Evolutionary conservation across 2,888 invertebrate genomes (phyloP), one percentile per base, ranked within the genome.

Genomic region (Rotaria magnacalcarata): DNA sequence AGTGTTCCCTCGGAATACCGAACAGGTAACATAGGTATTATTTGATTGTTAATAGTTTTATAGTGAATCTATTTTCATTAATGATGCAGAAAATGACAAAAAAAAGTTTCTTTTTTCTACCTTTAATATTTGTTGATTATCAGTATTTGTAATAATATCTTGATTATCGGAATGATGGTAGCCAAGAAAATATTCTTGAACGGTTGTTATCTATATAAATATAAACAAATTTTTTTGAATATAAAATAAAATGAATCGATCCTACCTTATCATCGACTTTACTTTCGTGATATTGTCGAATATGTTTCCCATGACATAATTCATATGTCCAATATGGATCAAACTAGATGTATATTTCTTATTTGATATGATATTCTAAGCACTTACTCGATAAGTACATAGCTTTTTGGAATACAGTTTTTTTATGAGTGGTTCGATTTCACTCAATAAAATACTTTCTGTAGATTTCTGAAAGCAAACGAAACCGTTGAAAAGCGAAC

Each of bases 311-410:
- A 84, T 87, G 87, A 85, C 87, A 85, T 21, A 87, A 52, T 58
- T 87, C 85, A 52, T 87, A 87, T 27, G 85, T 84, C 87, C 87
- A 87, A 75, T 87, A 87, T n/a, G 84, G 58, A 56, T 85, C 85
- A 7, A 85, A 67, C 85, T 87, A 47, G 3, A 60, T 11, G 50
- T 34, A 50, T 50, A 50, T 11, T 50, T 14, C 1, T 50, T 8
- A 50, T 8, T 50, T 8, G 14, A 50, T 11, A 50, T 50, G 4
- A 0, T 50, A 11, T 50, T 50, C 41, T 34, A 19, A 21, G 47
- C 24, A 41, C 47, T 80, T 80, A 80, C 75, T 21, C 75, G 41
- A 47, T 80, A 80, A 7, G 75, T 24, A 80, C 75, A 80, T 21
- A 21, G 2, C 21, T 34, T 16, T 80, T 21, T 47, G 5, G 75